Evolutionary conservation across 2,797 vertebrate genomes (phyloP).

Genomic region (Menidia menidia): DNA sequence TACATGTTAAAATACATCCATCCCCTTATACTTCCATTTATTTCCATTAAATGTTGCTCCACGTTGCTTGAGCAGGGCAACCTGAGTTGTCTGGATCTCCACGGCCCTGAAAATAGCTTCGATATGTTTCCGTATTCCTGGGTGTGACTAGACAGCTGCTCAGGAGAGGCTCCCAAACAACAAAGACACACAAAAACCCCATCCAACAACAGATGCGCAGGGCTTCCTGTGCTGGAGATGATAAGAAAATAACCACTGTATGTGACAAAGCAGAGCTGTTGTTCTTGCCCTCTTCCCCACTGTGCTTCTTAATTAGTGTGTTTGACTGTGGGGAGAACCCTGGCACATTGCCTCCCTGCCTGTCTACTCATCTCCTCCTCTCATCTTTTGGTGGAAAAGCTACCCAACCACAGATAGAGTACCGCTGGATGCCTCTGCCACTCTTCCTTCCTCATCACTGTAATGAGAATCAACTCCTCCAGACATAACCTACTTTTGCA

Average conservation of each 20-base stretch:
- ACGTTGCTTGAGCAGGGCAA: conserved; percentile 6
- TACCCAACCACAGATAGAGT: conserved; percentile 45
- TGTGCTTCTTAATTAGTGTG: conserved; percentile 80
- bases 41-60: conserved; percentile 17
- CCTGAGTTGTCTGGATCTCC: conserved; percentile 2
- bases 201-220: conserved; percentile 41
- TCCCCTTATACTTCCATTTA: conserved; percentile 18
- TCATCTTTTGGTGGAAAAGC: conserved; percentile 47
- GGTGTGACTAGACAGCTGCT: conserved; percentile 46
- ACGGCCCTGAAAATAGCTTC: conserved; percentile 45
- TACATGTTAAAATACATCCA: conserved; percentile 7
- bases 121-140: conserved; percentile 36
- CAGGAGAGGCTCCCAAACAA: conserved; percentile 19
- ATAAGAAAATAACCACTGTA: conserved; percentile 67
- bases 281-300: conserved; percentile 70
- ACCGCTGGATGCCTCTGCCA: conserved; percentile 39
- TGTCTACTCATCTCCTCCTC: conserved; percentile 58
- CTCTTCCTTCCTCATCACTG: conserved; percentile 35
- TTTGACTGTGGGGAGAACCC: conserved; percentile 68
- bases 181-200: conserved; percentile 20
- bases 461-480: conserved; percentile 54
- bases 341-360: conserved; percentile 62
- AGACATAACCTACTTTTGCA: conserved; percentile 37
- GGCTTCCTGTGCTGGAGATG: conserved; percentile 64
- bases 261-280: conserved; percentile 71